Conservation (phyloP, 2,888 invertebrate genomes). For the Trissonchulus sp. region DNA sequence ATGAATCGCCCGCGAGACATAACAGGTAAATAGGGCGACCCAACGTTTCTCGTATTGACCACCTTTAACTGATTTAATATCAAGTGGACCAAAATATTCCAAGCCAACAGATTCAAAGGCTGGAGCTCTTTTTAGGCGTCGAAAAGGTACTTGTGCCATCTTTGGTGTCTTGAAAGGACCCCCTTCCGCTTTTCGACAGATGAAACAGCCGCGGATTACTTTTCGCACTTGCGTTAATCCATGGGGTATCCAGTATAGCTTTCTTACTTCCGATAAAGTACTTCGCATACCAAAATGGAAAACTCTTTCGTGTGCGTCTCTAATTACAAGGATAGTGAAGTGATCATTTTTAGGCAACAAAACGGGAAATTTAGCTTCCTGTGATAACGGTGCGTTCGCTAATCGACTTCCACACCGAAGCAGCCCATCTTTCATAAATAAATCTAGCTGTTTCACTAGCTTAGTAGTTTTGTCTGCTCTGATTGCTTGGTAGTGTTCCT, state of each 20-base stretch:
- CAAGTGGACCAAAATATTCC: constrained; percentile 52
- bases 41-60: constrained; percentile 44
- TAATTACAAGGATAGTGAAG: neutral
- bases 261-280: constrained; percentile 14
- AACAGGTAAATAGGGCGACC: constrained; percentile 53
- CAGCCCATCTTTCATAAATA: constrained; percentile 23
- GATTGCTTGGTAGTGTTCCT: no score
- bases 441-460: constrained; percentile 17
- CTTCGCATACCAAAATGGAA: constrained; percentile 25
- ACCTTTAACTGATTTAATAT: constrained; percentile 37
- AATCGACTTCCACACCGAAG: constrained; percentile 28
- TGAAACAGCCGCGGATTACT: constrained; percentile 21
- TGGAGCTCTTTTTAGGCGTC: constrained; percentile 17
- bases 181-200: no score
- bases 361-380: constrained; percentile 21
- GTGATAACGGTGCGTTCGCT: constrained; percentile 10
- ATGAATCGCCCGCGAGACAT: constrained; percentile 51
- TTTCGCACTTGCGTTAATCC: constrained; percentile 23
- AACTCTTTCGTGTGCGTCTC: neutral
- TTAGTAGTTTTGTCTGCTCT: constrained; percentile 6
- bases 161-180: constrained; percentile 23
- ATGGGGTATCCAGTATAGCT: constrained; percentile 27
- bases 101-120: constrained; percentile 42
- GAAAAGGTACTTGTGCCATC: constrained; percentile 25
- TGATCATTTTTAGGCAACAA: constrained; percentile 22